A percentile compares a stretch with the other conserved stretches of the same genome.
These are phyloP conservation scores for Gymnoscelis rufifasciata DNA, from an alignment of 2,888 invertebrate genomes.

Conservation along the genomic window DNA sequence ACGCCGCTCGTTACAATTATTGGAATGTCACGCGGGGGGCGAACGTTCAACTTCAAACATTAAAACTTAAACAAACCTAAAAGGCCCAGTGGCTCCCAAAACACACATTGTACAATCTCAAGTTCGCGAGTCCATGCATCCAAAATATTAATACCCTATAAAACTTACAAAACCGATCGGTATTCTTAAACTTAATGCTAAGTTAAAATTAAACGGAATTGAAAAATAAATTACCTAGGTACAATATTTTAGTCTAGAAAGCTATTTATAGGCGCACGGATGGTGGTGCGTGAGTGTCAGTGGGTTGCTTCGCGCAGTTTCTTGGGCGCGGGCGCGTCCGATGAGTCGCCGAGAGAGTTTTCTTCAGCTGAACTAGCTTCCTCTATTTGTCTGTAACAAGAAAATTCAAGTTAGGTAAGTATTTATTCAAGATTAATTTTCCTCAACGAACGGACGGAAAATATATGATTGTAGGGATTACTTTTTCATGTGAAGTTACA, in stretches of 20 bases:
- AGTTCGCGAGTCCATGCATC: conserved; percentile 58
- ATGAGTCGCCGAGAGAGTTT: conserved; percentile 71
- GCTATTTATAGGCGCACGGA: conserved; percentile 52
- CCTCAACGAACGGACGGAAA: no score
- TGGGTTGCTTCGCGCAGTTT: conserved; percentile 71
- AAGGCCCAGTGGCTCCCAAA: conserved; percentile 54
- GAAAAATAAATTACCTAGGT: conserved; percentile 81
- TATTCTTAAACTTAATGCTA: conserved; percentile 75
- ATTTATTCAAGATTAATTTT: no score
- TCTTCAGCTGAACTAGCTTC: conserved; percentile 77
- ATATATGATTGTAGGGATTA: no score
- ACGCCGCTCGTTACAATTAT: conserved; percentile 66
- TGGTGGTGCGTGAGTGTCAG: conserved; percentile 67
- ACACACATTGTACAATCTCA: conserved; percentile 68
- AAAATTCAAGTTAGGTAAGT: no score
- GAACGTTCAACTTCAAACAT: conserved; percentile 56
- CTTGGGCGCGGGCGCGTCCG: conserved; percentile 61
- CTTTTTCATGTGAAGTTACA: no score
- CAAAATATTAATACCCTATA: conserved; percentile 73
- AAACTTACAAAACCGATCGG: conserved; percentile 79
- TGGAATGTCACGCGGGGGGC: conserved; percentile 77
- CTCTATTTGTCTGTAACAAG: conserved; percentile 62
- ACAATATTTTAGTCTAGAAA: conserved; percentile 77
- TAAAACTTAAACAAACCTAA: conserved; percentile 65
- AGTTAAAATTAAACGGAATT: conserved; percentile 80